Evolutionary conservation across 2,113 vertebrate species (phyloP).

Genomic region (Gadus chalcogrammus): DNA sequence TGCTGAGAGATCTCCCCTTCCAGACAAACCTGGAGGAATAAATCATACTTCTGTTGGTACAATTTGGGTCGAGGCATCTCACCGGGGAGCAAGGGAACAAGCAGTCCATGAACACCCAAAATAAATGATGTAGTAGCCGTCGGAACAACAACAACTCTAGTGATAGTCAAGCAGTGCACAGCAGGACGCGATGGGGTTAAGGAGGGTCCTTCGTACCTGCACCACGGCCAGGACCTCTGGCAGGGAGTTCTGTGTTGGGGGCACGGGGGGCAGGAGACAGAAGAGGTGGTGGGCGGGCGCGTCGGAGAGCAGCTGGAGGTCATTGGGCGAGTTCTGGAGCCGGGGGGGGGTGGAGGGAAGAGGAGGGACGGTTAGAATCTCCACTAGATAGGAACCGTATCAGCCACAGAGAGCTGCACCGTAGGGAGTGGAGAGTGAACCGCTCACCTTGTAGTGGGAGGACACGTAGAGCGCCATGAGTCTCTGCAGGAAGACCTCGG

Average conservation of each 20-base stretch:
- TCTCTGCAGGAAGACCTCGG: conserved; percentile 91
- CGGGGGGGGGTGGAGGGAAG: no score
- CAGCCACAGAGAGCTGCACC: neutral
- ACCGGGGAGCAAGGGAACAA: no score
- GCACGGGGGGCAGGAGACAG: conserved; percentile 91
- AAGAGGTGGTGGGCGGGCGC: conserved; percentile 97
- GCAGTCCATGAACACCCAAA: no score
- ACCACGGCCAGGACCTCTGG: conserved; percentile 95
- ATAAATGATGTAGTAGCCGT: no score
- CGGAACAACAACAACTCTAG: no score
- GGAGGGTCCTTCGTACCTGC: conserved; percentile 74
- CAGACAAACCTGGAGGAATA: conserved; percentile 81
- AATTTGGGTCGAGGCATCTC: neutral
- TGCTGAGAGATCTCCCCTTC: conserved; percentile 96
- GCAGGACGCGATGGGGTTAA: no score
- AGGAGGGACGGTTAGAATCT: no score
- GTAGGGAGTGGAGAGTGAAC: neutral
- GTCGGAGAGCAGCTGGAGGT: conserved; percentile 96
- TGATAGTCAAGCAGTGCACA: no score
- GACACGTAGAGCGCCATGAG: conserved; percentile 97
- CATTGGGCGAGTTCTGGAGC: conserved; percentile 91
- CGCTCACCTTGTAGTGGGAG: conserved; percentile 92
- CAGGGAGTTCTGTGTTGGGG: conserved; percentile 90
- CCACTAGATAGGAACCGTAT: neutral
- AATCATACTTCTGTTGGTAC: neutral